These are phyloP conservation scores for Characodon lateralis DNA, from an alignment of 2,797 vertebrate species.

Conservation along the genomic window DNA sequence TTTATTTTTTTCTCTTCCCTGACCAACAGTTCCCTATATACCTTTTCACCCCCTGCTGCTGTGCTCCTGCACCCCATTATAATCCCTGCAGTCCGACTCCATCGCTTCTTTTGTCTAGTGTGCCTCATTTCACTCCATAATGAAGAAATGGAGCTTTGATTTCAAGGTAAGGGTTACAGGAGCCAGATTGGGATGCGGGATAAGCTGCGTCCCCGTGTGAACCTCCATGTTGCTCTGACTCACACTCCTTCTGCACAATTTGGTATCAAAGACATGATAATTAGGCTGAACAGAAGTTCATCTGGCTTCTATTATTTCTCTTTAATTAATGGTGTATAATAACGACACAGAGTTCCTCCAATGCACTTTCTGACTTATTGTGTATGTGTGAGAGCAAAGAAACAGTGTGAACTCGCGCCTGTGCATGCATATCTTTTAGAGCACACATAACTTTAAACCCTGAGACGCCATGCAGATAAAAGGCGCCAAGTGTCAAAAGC, in stretches of 20 bases:
- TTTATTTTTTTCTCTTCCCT: constrained; percentile 48
- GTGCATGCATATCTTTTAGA: constrained; percentile 63
- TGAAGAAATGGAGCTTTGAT: constrained; percentile 81
- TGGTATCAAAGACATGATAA: constrained; percentile 85
- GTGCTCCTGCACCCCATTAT: constrained; percentile 47
- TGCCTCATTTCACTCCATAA: constrained; percentile 63
- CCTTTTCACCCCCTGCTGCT: constrained; percentile 59
- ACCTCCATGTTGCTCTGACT: constrained; percentile 39
- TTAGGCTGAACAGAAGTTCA: constrained; percentile 81
- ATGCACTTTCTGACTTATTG: constrained; percentile 50
- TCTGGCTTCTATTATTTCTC: constrained; percentile 79
- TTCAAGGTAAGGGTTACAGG: constrained; percentile 72
- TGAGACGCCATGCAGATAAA: constrained; percentile 76
- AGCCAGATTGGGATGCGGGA: constrained; percentile 66
- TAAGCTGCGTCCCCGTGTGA: constrained; percentile 65
- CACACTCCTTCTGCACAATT: constrained; percentile 65
- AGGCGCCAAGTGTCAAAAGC: constrained; percentile 80
- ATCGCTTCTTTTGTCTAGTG: constrained; percentile 23
- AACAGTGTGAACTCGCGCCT: constrained; percentile 33
- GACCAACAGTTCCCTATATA: constrained; percentile 66
- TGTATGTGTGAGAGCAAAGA: constrained; percentile 22
- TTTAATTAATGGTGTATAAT: constrained; percentile 83
- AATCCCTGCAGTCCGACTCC: constrained; percentile 52
- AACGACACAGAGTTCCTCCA: constrained; percentile 69
- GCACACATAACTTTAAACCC: constrained; percentile 75